Base-by-base conservation (phyloP, 2,888 invertebrate genomes). In the Sicus ferrugineus region DNA sequence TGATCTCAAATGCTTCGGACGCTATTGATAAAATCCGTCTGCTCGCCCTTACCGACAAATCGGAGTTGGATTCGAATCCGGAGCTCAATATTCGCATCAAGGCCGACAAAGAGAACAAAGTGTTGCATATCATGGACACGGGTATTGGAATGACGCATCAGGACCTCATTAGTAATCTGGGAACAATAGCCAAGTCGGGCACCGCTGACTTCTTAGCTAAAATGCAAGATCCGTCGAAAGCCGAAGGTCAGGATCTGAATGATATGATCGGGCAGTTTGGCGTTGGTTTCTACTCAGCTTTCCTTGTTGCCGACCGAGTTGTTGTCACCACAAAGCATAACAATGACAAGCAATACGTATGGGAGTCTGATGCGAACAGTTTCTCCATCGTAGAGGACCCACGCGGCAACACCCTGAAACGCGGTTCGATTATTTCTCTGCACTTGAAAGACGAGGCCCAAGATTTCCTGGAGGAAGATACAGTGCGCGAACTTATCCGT, bases 181-280 rank as follows among this genome's bases (percentile, higher is more conserved):
- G 99, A 77, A 98, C 98, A 67, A 98, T 99, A 79, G 98, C 98
- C 64, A 98, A 97, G 85, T 97, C 97, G 3, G 97, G 97, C 74
- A 98, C 98, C 0, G 96, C 96, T 1, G 97, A 98, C 86, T 98
- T 98, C 87, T 88, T 98, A 74, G 90, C 92, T 68, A 96, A 96
- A 87, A 92, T 97, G 90, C 93, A 94, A 83, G 92, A 93, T 73
- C 78, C 82, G 2, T 75, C 77, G 69, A 84, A 84, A 63, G 68
- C 79, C 0, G 83, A 87, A 16, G 86, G 89, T 48, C 90, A 91
- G 80, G 95, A 97, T 83, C 90, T 94, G 87, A 96, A 93, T 83
- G 98, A 99, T 86, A 93, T 99, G 91, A 99, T 99, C 86, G 99
- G 99, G 4, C 97, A 98, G 87, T 99, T 99, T 87, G 99, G 99